Conservation (phyloP, 1,140 invertebrate genomes). For the Aricia agestis region DNA sequence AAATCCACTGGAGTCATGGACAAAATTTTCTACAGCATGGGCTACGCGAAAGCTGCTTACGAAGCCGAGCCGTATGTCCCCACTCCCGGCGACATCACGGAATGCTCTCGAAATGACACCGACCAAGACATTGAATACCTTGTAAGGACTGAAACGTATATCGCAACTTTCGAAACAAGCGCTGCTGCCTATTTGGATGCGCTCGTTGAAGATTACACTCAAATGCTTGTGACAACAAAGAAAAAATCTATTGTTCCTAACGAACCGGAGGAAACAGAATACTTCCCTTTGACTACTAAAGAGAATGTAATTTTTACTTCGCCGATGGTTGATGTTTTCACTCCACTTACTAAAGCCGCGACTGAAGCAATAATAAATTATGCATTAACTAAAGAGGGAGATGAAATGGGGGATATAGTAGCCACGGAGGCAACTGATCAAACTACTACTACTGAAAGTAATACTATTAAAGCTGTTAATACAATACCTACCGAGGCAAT, state of each 20-base stretch:
- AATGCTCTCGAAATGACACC: slow-evolving; percentile 50
- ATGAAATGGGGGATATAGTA: no score
- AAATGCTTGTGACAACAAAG: background rate
- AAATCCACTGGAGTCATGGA: slow-evolving; percentile 52
- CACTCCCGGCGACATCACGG: slow-evolving; percentile 48
- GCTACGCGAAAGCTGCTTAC: slow-evolving; percentile 43
- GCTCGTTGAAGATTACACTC: background rate
- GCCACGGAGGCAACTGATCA: no score
- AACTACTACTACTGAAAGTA: no score
- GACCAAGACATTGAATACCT: slow-evolving; percentile 24
- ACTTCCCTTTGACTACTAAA: no score
- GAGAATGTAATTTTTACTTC: no score
- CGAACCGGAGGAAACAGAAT: no score
- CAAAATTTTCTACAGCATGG: slow-evolving; percentile 55
- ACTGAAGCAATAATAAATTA: no score
- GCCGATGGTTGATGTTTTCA: no score
- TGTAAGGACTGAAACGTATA: slow-evolving; percentile 8
- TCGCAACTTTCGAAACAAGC: background rate
- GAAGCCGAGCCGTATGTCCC: slow-evolving; percentile 35
- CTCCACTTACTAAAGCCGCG: no score
- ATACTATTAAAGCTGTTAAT: no score
- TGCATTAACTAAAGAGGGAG: no score
- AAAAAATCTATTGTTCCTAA: background rate
- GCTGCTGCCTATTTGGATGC: background rate
- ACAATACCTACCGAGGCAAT: no score